These are phyloP conservation scores for Montipora cactus DNA, from an alignment of 64 coral and sea anemone species.

Conservation along the genomic window DNA sequence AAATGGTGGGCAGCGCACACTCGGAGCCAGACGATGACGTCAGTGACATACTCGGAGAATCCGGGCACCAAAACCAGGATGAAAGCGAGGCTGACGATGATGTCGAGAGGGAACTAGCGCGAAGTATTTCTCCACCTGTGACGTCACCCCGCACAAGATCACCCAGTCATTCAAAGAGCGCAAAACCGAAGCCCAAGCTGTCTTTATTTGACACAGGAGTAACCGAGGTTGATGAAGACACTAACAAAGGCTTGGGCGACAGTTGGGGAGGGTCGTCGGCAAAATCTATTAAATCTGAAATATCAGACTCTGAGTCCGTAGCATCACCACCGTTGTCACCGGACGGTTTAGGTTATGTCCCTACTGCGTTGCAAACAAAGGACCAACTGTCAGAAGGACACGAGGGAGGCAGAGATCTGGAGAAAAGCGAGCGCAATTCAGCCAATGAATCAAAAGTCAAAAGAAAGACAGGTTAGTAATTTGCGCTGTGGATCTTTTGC, in stretches of 20 bases:
- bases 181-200: slow-evolving; percentile 75
- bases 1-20: slow-evolving; percentile 79
- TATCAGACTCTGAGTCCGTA: slow-evolving; percentile 49
- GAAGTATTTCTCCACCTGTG: slow-evolving; percentile 84
- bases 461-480: slow-evolving; percentile 64
- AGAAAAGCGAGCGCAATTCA: slow-evolving; percentile 69
- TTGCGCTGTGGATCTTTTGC: background rate
- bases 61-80: slow-evolving; percentile 50
- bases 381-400: background rate
- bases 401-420: background rate
- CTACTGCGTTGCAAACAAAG: slow-evolving; percentile 61
- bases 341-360: slow-evolving; percentile 68
- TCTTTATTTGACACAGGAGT: slow-evolving; percentile 72
- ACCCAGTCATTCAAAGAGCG: slow-evolving; percentile 23
- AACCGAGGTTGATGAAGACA: slow-evolving; percentile 30
- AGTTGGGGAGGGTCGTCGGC: slow-evolving; percentile 83
- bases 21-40: slow-evolving; percentile 75
- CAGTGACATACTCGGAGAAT: slow-evolving; percentile 51
- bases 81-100: slow-evolving; percentile 88
- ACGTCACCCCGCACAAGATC: slow-evolving; percentile 76
- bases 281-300: slow-evolving; percentile 51
- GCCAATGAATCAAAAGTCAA: slow-evolving; percentile 56
- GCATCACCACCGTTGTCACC: slow-evolving; percentile 80
- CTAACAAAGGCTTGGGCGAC: slow-evolving; percentile 75
- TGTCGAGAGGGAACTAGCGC: slow-evolving; percentile 80